These are phyloP conservation scores for Tachuris rubrigastra DNA, from an alignment of 2,113 vertebrate species.

Conservation along the genomic window DNA sequence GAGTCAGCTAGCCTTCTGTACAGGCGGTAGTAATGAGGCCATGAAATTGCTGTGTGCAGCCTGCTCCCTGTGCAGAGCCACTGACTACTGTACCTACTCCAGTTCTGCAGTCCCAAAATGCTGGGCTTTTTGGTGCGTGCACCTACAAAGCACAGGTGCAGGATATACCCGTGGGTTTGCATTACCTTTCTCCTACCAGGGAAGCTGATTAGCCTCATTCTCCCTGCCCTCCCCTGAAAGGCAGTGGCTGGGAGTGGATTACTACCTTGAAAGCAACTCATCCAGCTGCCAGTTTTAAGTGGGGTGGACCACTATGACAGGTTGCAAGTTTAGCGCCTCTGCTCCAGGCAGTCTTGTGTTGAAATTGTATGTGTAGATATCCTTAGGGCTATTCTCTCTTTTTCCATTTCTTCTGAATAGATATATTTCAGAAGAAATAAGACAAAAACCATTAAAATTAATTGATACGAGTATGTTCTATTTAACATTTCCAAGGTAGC, in stretches of 20 bases:
- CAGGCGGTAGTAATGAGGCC: neutral
- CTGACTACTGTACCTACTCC: neutral
- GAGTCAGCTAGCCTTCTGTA: neutral
- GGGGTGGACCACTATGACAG: accelerated
- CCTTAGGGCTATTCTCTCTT: neutral
- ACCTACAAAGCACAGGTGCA: neutral
- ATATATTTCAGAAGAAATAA: neutral
- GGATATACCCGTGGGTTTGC: neutral
- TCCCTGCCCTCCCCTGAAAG: neutral
- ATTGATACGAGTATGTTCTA: neutral
- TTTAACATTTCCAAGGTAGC: neutral
- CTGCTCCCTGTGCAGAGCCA: neutral
- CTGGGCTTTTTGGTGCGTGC: accelerated
- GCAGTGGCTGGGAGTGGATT: neutral
- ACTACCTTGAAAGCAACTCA: neutral
- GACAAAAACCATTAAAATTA: neutral
- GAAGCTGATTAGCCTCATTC: neutral
- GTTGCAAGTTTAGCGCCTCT: neutral
- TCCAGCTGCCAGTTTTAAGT: accelerated
- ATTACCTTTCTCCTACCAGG: neutral
- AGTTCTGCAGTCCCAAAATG: neutral
- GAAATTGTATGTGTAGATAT: neutral
- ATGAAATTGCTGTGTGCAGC: accelerated
- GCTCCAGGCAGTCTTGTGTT: neutral
- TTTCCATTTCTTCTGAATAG: neutral